Conservation (phyloP, 2,113 vertebrate genomes). For the Dasypus novemcinctus region DNA sequence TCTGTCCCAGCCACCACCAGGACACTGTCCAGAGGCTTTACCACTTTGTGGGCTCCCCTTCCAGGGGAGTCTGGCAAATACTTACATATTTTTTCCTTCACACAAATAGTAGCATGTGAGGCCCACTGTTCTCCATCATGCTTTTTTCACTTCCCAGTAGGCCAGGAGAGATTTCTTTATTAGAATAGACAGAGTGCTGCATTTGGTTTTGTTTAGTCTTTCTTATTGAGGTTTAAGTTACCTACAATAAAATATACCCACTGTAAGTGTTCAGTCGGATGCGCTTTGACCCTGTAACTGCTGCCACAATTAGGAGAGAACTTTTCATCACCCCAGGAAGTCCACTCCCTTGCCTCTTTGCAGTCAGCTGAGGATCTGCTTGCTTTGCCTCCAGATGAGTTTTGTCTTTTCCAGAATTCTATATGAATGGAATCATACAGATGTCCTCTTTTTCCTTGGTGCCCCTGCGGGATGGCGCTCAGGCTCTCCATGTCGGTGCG, state of each 20-base stretch:
- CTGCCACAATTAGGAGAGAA: not conserved
- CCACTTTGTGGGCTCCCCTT: not conserved
- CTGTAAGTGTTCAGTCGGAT: not conserved
- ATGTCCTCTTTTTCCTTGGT: not conserved
- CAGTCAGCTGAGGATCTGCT: too few relatives aligned
- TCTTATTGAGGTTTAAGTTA: not conserved
- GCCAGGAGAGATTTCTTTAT: not conserved
- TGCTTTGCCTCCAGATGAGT: not conserved
- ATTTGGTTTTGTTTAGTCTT: not conserved
- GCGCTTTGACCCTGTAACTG: too few relatives aligned
- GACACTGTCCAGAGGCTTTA: not conserved
- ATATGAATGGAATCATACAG: not conserved
- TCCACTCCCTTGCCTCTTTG: not conserved
- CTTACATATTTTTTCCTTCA: not conserved
- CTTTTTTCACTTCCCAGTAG: not conserved
- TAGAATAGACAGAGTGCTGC: not conserved
- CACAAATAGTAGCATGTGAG: too few relatives aligned
- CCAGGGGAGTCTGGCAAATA: not conserved
- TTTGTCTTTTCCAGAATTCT: not conserved
- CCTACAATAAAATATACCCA: not conserved
- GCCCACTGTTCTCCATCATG: not conserved
- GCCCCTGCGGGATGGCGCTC: not conserved
- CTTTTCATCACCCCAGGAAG: not conserved
- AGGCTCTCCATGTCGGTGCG: not conserved
- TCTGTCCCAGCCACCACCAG: not conserved